Base-by-base conservation (phyloP, 2,797 vertebrate genomes). In the Crocidura indochinensis region DNA sequence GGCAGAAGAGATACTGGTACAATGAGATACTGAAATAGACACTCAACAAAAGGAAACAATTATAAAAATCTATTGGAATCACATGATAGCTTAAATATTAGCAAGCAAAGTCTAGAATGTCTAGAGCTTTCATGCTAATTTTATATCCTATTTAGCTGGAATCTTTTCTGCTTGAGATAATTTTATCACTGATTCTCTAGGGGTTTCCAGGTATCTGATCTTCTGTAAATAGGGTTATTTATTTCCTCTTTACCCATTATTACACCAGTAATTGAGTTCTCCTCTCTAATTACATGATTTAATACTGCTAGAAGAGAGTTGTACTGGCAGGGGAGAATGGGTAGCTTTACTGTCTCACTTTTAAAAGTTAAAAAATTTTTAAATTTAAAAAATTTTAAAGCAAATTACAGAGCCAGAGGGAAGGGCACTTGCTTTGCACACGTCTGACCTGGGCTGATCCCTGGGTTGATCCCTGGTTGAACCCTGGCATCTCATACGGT, bases 201-300 rank as follows among this genome's bases (percentile, higher is more conserved):
- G 65, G 31, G 68, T 84, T 88, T 92, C 65, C 46, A 76, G 72
- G 62, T 29, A 49, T 19, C 68, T 65, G 49, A 38, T 72, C 69
- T 27, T 60, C 65, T 76, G 64, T 83, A 92, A 47, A 78, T 2
- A 79, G 19, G 62, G 15, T 38, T 31, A 56, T 84, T 84, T 78
- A 51, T 31, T 65, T 88, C 56, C 38, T 77, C 46, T 80, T 56
- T 44, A 82, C 19, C 38, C 24, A 65, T 60, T 90, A 62, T 84
- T 90, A 60, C 6, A 12, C 7, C 10, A 1, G 11, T 64, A 20
- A 79, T 68, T 80, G 31, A 60, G 75, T 90, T 90, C 38, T 71
- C 72, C 53, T 75, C 15, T 68, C 49, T 83, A 87, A 84, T 27
- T 92, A 74, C 84, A 87, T 83, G 69, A 53, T 74, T 27, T 72